Evolutionary conservation across 2,888 invertebrate genomes (phyloP), one percentile per base, ranked within the genome.

Genomic region (Erebia aethiops): DNA sequence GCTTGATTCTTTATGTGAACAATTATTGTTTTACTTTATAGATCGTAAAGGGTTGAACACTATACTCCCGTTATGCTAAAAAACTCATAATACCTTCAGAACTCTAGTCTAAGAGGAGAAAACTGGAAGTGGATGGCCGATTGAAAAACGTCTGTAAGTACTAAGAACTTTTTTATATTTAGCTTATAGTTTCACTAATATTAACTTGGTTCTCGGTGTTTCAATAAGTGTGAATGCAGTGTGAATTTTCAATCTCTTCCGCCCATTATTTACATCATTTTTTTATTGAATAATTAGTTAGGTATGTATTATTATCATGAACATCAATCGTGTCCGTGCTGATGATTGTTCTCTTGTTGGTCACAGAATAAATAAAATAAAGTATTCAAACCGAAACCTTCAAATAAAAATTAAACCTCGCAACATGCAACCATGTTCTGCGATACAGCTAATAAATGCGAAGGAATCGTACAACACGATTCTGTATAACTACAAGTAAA

Each of bases 361-460:
- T 18, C 57, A 21, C 13, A n/a, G 14, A 35, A 57, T 14, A 49
- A 62, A 62, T 61, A 61, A 62, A 49, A 62, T 57, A 66, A 49
- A 58, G 26, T 10, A 16, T 16, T 8, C 13, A n/a, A 4, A 26
- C 16, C 26, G 18, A 65, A 67, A 70, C 61, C 62, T 51, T 66
- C 43, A 61, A 71, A 71, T 35, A 71, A 67, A 41, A 71, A 46
- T 61, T 70, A 70, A 46, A 67, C 41, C 52, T 72, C 69, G 52
- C 61, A 61, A 71, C 69, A 57, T 60, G 66, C 68, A 74, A 67
- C 63, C 61, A 62, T 60, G 71, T 71, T 73, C 62, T 43, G 66
- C 71, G 69, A 73, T 73, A 73, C 66, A 67, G 74, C 72, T 69
- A 72, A 74, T 74, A 74, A 74, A 72, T 72, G 66, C 69, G 71